These are phyloP conservation scores for Parasteatoda lunata DNA, from an alignment of 2,888 invertebrate genomes.

Conservation along the genomic window DNA sequence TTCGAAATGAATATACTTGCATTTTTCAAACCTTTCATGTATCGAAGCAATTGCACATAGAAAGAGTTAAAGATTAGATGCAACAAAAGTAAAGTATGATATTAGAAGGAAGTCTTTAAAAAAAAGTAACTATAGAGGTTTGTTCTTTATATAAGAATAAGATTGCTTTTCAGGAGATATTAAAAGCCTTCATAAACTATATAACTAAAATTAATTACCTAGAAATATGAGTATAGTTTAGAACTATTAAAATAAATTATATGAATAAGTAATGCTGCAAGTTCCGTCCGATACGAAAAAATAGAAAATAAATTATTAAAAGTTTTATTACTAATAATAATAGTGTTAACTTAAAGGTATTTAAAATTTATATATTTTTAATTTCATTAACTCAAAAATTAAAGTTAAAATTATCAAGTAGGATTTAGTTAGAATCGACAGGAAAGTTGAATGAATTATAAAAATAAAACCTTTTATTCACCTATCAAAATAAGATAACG, in stretches of 20 bases:
- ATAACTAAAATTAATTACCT: background rate
- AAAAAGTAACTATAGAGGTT: background rate
- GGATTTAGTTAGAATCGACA: too few species aligned
- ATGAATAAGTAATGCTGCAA: background rate
- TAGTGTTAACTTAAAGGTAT: too few species aligned
- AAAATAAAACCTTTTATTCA: too few species aligned
- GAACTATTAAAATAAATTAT: slow-evolving; percentile 8
- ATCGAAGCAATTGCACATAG: background rate
- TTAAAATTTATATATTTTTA: too few species aligned
- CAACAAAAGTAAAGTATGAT: background rate
- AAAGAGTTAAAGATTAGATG: background rate
- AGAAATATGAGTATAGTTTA: background rate
- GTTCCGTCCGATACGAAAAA: background rate
- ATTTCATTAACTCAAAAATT: too few species aligned
- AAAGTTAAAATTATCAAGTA: too few species aligned
- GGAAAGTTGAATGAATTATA: too few species aligned
- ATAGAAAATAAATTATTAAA: background rate
- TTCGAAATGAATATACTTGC: background rate
- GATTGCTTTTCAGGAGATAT: background rate
- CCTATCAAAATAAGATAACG: too few species aligned
- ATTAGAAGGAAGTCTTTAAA: background rate
- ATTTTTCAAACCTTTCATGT: background rate
- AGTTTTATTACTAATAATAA: too few species aligned
- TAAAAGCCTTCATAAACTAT: background rate
- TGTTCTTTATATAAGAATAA: background rate